Evolutionary conservation across 2,797 vertebrate species (phyloP).

Genomic region (Oreochromis grahami): DNA sequence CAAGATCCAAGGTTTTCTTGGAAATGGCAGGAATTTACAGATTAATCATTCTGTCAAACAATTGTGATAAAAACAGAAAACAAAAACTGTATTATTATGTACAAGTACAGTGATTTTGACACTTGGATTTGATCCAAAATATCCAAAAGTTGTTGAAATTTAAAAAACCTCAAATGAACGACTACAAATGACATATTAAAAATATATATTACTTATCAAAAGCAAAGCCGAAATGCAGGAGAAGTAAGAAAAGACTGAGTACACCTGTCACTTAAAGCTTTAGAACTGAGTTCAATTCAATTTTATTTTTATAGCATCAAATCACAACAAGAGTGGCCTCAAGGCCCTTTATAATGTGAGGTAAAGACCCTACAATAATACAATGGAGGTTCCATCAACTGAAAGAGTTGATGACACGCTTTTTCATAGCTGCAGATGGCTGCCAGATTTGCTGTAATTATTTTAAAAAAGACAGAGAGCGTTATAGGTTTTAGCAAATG

Average conservation of each 20-base stretch:
- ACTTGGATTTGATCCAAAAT: not conserved
- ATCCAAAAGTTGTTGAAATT: not conserved
- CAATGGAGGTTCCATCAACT: not conserved
- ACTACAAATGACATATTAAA: not conserved
- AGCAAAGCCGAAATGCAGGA: not conserved
- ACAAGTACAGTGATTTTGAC: slow-evolving; percentile 28
- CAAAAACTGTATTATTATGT: not conserved
- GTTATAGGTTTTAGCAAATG: not conserved
- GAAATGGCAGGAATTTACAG: not conserved
- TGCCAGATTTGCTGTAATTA: not conserved
- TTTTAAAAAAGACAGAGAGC: not conserved
- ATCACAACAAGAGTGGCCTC: not conserved
- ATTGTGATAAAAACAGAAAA: not conserved
- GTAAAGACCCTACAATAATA: not conserved
- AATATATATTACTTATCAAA: not conserved
- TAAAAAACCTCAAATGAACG: not conserved
- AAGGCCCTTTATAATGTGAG: not conserved
- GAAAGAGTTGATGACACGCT: not conserved
- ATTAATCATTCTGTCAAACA: not conserved
- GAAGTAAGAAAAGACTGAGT: not conserved
- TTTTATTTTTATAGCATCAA: not conserved
- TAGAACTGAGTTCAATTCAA: not conserved
- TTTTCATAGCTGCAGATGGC: not conserved
- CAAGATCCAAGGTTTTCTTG: not conserved
- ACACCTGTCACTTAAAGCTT: not conserved